phyloP scores from a whole-genome alignment of 2,797 vertebrate genomes.

The Okamejei kenojei region DNA sequence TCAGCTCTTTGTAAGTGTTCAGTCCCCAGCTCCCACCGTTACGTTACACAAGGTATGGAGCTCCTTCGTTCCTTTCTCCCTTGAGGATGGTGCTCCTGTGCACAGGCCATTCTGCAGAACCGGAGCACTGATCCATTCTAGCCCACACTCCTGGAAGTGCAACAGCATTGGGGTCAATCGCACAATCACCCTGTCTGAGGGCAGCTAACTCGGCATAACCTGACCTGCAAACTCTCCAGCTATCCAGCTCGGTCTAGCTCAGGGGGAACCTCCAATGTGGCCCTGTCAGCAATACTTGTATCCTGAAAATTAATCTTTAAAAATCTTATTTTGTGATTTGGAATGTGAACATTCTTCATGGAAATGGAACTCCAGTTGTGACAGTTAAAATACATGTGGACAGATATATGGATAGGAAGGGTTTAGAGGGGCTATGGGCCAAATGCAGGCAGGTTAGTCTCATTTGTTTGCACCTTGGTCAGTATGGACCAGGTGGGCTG shows the following conservation, averaged over 20 bases:
- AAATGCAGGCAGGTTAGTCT: no score
- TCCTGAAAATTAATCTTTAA: no score
- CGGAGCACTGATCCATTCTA: neutral
- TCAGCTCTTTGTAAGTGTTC: neutral
- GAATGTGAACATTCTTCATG: no score
- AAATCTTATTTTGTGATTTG: neutral
- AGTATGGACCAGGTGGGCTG: no score
- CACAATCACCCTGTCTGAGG: neutral
- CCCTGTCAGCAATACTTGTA: neutral
- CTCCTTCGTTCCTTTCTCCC: neutral
- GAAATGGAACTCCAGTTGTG: no score
- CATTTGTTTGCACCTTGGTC: no score
- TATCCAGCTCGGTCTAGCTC: neutral
- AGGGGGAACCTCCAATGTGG: neutral
- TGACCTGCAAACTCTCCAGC: neutral
- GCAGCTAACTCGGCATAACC: neutral
- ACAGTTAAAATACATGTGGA: no score
- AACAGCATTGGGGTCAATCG: neutral
- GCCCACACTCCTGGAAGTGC: neutral
- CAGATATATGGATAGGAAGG: no score
- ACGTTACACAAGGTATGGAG: neutral
- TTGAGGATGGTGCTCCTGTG: neutral
- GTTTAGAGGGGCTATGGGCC: no score
- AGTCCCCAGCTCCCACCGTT: neutral
- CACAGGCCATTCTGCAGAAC: neutral